Base-by-base conservation (phyloP, 2,888 invertebrate species). In the Euzophera pinguis region DNA sequence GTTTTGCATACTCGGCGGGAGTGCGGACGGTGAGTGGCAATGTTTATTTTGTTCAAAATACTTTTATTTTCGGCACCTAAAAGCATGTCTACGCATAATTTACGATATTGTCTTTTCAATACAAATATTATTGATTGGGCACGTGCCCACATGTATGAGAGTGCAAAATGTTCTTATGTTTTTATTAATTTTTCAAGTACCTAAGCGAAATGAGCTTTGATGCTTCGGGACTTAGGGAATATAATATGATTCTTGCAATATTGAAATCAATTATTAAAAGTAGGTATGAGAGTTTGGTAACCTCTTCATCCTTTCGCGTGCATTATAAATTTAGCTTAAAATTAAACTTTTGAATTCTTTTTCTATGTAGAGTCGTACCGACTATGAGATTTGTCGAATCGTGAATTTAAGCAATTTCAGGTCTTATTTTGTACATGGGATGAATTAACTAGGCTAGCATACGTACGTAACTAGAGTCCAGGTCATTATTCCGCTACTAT, bases 21-120 rank as follows among this genome's bases (percentile, higher is more conserved):
- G 72, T 61, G 81, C 73, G 58, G 78, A 83, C 61, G 87, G 89
- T 89, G 59, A 85, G 89, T 77, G 76, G 79, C 74, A 77, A 74
- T 72, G 68, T 71, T 71, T 67, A 57, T 67, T 70, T 71, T 57
- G 61, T 71, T 75, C 57, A 62, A 58, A 64, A 67, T 62, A 63
- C 56, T 69, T 67, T 68, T 68, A 61, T 66, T 69, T 73, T 64
- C 57, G 53, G 63, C 65, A 63, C 60, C 53, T 53, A 55, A 60
- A 65, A 59, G 69, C 81, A 71, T 84, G 84, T 53, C 69, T 63
- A 47, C 63, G 73, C 72, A 76, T 79, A 72, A 64, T 68, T 65
- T 56, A 47, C 3, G 39, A 47, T 50, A 43, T 53, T 47, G 50
- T 47, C 53, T 53, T 27, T 51, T 35, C 14, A 52, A 48, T 49